Evolutionary conservation across 2,113 vertebrate genomes (phyloP), one percentile per base, ranked within the genome.

Genomic region (Dasypus novemcinctus): DNA sequence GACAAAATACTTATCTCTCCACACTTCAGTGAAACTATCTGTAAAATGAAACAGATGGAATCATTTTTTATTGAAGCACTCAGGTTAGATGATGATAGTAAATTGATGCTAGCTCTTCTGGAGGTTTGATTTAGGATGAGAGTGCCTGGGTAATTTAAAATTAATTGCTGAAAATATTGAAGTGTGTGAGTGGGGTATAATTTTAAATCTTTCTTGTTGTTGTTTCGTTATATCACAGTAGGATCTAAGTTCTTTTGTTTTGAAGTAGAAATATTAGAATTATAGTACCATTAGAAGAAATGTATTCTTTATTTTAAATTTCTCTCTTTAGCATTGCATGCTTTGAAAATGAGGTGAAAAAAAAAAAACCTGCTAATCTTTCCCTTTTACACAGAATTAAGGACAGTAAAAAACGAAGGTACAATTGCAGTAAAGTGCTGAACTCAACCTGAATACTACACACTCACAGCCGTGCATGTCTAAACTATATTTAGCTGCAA

Each of bases 301-400:
- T 82, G 0, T 61, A 81, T 33, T 94, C 1, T 95, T 80, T 17
- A 59, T 15, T 82, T 97, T 78, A 93, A 49, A 84, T 95, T 79
- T 11, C 86, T 31, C 93, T 61, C 59, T 78, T 4, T 36, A 85
- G 46, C n/a, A 76, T 27, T 76, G 0, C 3, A 41, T 92, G 3
- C 63, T 41, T 89, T 85, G 54, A 74, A 93, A 95, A 96, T 87
- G 5, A 74, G 15, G 18, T 54, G 38, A 89, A 23, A 49, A 4
- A 33, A 87, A 66, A 86, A 63, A 75, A 90, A 92, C 1, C 29
- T 78, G 11, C 76, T 52, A 46, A n/a, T 75, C 4, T 63, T 12
- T 54, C 72, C 49, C 57, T 92, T 61, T 36, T 49, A 71, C 64
- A 43, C 27, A 72, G 25, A 79, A 89, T 91, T 84, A 64, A 6